These are phyloP conservation scores for Platerodrilus igneus DNA, from an alignment of 2,888 invertebrate species.

Conservation along the genomic window DNA sequence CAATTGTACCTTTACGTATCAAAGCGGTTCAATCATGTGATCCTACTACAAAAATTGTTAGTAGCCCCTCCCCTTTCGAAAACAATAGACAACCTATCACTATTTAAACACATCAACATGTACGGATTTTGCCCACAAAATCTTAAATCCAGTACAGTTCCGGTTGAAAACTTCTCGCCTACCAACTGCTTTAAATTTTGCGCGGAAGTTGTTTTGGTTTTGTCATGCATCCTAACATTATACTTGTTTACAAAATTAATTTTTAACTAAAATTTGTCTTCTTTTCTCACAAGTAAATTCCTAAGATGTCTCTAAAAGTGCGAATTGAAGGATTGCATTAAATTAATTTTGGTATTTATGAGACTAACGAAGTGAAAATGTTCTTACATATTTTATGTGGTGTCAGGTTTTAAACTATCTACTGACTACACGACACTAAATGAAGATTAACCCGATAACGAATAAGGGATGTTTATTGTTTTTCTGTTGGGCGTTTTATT, in stretches of 20 bases:
- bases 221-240: slow-evolving; percentile 36
- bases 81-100: too few relatives aligned
- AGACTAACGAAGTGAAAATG: slow-evolving; percentile 10
- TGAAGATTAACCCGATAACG: slow-evolving; percentile 12
- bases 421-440: slow-evolving; percentile 19
- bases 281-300: slow-evolving; percentile 7
- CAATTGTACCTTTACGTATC: too few relatives aligned
- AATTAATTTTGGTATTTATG: slow-evolving; percentile 20
- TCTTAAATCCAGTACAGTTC: slow-evolving; percentile 42
- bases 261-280: slow-evolving; percentile 13
- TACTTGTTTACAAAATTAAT: slow-evolving; percentile 21
- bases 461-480: slow-evolving; percentile 10
- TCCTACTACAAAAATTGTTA: too few relatives aligned
- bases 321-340: too few relatives aligned
- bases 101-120: too few relatives aligned
- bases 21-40: too few relatives aligned
- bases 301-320: slow-evolving; percentile 11
- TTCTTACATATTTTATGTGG: slow-evolving; percentile 20
- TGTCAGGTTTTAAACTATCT: slow-evolving; percentile 18
- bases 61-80: too few relatives aligned
- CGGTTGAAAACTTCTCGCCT: slow-evolving; percentile 37
- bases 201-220: slow-evolving; percentile 45
- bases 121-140: too few relatives aligned
- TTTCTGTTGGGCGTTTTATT: slow-evolving; percentile 29
- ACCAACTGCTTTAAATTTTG: slow-evolving; percentile 43